phyloP scores from a whole-genome alignment of 2,113 vertebrate genomes.

The Rhinopithecus roxellana region DNA sequence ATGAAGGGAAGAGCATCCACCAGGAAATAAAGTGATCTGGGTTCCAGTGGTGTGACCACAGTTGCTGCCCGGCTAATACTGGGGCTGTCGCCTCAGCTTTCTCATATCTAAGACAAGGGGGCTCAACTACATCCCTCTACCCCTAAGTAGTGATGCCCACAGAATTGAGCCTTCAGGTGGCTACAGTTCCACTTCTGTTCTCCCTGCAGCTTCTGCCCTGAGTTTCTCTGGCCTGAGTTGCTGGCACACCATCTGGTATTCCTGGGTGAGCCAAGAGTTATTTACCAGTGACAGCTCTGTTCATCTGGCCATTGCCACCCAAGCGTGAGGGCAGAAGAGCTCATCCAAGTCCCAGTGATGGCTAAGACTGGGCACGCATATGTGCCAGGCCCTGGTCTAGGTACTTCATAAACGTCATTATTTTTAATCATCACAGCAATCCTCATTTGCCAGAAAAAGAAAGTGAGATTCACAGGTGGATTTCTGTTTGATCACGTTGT shows the following conservation, averaged over 20 bases:
- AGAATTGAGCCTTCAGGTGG: background rate
- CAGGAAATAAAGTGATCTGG: background rate
- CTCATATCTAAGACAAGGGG: background rate
- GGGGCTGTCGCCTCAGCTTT: background rate
- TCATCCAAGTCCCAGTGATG: background rate
- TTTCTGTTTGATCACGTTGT: background rate
- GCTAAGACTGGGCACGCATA: background rate
- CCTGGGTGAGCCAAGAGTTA: slow-evolving; percentile 59
- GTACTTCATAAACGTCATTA: background rate
- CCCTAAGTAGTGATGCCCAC: background rate
- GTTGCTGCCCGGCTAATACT: background rate
- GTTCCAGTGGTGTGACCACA: no score
- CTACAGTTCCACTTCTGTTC: slow-evolving; percentile 11
- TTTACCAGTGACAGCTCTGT: slow-evolving; percentile 66
- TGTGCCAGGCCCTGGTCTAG: background rate
- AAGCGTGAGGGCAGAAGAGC: background rate
- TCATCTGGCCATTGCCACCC: slow-evolving; percentile 28
- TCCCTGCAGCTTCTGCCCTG: slow-evolving; percentile 44
- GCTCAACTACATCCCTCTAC: background rate
- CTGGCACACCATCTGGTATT: slow-evolving; percentile 78
- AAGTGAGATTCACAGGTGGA: background rate
- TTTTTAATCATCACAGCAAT: background rate
- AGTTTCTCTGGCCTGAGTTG: slow-evolving; percentile 43
- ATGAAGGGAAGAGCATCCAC: background rate
- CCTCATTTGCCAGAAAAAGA: background rate